Evolutionary conservation across 2,888 invertebrate genomes (phyloP).

Genomic region (Andrena fulva): DNA sequence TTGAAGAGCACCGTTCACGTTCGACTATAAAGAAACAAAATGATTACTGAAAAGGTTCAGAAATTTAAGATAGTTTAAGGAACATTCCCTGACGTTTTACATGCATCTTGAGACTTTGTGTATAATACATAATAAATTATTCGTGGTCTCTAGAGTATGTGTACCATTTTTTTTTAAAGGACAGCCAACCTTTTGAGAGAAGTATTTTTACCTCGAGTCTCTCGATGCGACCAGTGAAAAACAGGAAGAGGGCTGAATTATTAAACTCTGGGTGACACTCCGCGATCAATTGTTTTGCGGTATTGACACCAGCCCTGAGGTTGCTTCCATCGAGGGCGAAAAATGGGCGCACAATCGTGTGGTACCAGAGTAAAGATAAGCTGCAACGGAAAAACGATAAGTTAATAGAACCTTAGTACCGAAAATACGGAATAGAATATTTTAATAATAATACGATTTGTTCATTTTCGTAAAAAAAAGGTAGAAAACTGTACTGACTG

Average conservation of each 20-base stretch:
- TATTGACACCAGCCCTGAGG: slow-evolving; percentile 87
- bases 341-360: slow-evolving; percentile 89
- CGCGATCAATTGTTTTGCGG: slow-evolving; percentile 86
- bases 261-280: slow-evolving; percentile 87
- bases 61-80: no score
- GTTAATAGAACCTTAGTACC: not conserved
- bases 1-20: slow-evolving; percentile 86
- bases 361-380: slow-evolving; percentile 87
- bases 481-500: not conserved
- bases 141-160: no score
- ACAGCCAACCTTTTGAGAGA: not conserved
- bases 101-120: no score
- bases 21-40: slow-evolving; percentile 84
- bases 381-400: slow-evolving; percentile 49
- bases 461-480: not conserved
- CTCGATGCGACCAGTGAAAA: slow-evolving; percentile 88
- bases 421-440: not conserved
- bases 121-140: no score
- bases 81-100: no score
- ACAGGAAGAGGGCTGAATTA: slow-evolving; percentile 88
- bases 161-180: no score
- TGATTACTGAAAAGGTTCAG: no score
- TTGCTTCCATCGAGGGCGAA: slow-evolving; percentile 88
- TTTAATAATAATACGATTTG: not conserved
- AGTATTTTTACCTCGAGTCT: slow-evolving; percentile 86